Percentiles rank a stretch among this genome's conserved stretches.
These are phyloP conservation scores for Lonchura striata DNA, from an alignment of 2,113 vertebrate species.

Conservation along the genomic window DNA sequence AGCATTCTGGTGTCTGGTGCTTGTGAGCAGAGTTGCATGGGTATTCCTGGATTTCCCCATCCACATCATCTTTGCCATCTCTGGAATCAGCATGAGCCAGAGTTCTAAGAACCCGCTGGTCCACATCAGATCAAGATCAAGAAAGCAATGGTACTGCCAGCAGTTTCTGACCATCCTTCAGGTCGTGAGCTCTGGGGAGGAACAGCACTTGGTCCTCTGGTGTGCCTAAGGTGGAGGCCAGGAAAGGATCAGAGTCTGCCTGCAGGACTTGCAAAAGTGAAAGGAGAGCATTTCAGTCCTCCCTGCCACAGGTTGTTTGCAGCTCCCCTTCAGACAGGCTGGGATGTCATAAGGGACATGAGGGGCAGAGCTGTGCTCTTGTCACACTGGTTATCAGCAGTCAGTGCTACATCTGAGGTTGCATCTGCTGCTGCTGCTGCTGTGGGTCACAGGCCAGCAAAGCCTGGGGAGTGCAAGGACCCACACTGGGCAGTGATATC, in stretches of 20 bases:
- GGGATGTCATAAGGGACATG: too few species aligned
- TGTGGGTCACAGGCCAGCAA: neutral
- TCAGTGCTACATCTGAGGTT: neutral
- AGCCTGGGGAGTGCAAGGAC: neutral
- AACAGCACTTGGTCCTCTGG: neutral
- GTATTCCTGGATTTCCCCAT: neutral
- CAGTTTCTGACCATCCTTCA: neutral
- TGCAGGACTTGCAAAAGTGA: neutral
- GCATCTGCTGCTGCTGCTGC: neutral
- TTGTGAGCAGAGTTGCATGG: neutral
- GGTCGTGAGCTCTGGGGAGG: neutral
- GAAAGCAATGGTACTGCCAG: neutral
- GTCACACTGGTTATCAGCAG: neutral
- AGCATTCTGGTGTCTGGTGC: neutral
- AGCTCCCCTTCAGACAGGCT: neutral
- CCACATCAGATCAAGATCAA: neutral
- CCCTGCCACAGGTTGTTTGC: neutral
- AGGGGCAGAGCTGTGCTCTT: neutral
- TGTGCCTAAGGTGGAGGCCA: neutral
- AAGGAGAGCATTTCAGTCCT: accelerated
- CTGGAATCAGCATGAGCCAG: neutral
- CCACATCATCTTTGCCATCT: neutral
- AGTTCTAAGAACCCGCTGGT: neutral
- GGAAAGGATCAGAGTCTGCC: neutral
- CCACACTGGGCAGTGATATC: accelerated